Evolutionary conservation across 2,888 invertebrate species (phyloP).

Genomic region (Maniola hyperantus): DNA sequence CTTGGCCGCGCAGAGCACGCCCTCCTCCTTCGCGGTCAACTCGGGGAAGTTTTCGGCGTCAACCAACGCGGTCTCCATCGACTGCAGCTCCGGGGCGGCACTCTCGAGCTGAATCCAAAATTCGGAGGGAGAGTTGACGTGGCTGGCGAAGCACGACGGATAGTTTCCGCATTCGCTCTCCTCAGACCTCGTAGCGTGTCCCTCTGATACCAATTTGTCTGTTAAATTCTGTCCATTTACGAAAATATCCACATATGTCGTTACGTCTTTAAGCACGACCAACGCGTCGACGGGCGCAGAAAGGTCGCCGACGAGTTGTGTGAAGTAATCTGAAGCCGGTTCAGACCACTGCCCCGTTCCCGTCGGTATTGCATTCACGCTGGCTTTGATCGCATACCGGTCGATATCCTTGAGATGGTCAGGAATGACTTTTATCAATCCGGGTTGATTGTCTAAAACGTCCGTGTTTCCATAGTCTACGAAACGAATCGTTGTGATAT

Average conservation of each 20-base stretch:
- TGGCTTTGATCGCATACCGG: constrained; percentile 84
- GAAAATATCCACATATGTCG: constrained; percentile 85
- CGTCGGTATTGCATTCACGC: constrained; percentile 85
- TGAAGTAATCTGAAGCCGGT: constrained; percentile 82
- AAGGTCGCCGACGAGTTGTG: constrained; percentile 74
- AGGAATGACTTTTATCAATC: constrained; percentile 84
- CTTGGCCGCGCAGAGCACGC: constrained; percentile 84
- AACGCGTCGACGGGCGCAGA: constrained; percentile 76
- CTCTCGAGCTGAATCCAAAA: constrained; percentile 91
- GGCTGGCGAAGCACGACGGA: constrained; percentile 87
- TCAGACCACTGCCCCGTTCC: constrained; percentile 86
- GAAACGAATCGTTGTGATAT: constrained; percentile 89
- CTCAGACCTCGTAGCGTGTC: constrained; percentile 81
- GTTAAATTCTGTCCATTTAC: constrained; percentile 83
- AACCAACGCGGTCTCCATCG: constrained; percentile 82
- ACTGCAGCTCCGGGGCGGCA: constrained; percentile 78
- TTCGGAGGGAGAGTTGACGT: constrained; percentile 87
- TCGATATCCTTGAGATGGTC: constrained; percentile 81
- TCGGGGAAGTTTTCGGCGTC: constrained; percentile 80
- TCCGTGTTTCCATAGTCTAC: constrained; percentile 92
- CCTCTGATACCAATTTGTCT: constrained; percentile 83
- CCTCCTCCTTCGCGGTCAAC: constrained; percentile 71
- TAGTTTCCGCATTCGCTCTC: constrained; percentile 77
- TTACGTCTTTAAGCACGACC: constrained; percentile 82
- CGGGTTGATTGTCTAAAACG: constrained; percentile 84